Percentiles rank a stretch among this genome's conserved stretches.
Conservation (phyloP, 2,888 invertebrate species). For the Metopia argyrocephala region DNA sequence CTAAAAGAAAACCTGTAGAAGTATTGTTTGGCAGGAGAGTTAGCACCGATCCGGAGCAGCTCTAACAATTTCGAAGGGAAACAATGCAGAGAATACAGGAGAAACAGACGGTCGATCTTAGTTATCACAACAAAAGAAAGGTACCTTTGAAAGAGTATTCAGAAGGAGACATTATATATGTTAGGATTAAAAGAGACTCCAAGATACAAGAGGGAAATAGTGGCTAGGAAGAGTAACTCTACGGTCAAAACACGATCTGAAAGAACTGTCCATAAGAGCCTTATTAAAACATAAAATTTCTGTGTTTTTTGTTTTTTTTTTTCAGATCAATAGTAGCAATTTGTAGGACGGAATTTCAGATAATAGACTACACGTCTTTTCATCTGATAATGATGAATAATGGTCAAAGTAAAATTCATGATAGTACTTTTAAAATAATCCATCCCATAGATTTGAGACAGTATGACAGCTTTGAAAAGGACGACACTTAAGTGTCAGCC, state of each 20-base stretch:
- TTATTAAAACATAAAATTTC: too few species aligned
- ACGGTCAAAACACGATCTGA: slow-evolving; percentile 11
- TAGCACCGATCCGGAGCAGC: slow-evolving; percentile 3
- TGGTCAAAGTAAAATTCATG: slow-evolving; percentile 24
- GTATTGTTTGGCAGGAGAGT: slow-evolving; percentile 22
- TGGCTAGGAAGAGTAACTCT: slow-evolving; percentile 21
- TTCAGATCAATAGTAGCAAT: too few species aligned
- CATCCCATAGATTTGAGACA: slow-evolving; percentile 9
- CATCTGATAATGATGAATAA: slow-evolving; percentile 16
- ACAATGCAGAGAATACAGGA: too few species aligned
- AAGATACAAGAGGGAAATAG: slow-evolving; percentile 19
- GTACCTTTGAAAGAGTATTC: slow-evolving; percentile 6
- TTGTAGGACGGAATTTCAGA: too few species aligned
- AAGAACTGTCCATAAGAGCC: too few species aligned
- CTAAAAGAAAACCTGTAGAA: slow-evolving; percentile 26
- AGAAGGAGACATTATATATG: slow-evolving; percentile 25
- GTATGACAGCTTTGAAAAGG: slow-evolving; percentile 19
- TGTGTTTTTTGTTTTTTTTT: too few species aligned
- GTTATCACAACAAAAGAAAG: slow-evolving; percentile 18
- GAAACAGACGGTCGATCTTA: slow-evolving; percentile 18
- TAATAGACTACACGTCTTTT: slow-evolving; percentile 10
- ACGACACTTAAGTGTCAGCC: too few species aligned
- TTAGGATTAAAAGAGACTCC: slow-evolving; percentile 18
- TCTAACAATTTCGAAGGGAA: too few species aligned
- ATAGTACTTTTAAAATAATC: background rate